Conservation (phyloP, 2,888 invertebrate species). For the Leptinotarsa peninsularis region DNA sequence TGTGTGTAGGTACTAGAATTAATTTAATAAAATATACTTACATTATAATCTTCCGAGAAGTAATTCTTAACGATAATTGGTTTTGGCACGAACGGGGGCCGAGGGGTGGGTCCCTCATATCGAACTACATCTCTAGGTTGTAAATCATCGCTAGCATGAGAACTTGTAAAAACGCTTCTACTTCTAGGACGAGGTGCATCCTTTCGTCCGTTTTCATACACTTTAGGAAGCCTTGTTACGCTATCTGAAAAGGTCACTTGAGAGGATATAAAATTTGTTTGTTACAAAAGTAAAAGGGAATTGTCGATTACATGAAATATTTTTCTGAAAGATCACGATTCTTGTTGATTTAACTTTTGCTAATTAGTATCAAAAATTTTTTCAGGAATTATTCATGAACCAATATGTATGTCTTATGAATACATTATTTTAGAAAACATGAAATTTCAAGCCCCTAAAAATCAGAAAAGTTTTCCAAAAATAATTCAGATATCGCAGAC, state of each 20-base stretch:
- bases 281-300: slow-evolving; percentile 9
- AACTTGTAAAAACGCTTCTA: slow-evolving; percentile 73
- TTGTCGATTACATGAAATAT: too few relatives aligned
- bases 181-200: slow-evolving; percentile 73
- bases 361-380: too few relatives aligned
- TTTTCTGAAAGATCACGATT: too few relatives aligned
- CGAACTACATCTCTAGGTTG: slow-evolving; percentile 69
- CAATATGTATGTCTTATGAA: too few relatives aligned
- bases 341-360: too few relatives aligned
- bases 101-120: slow-evolving; percentile 69
- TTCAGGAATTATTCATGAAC: too few relatives aligned
- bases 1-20: too few relatives aligned
- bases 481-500: too few relatives aligned
- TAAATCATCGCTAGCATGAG: slow-evolving; percentile 72
- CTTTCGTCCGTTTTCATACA: slow-evolving; percentile 56
- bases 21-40: slow-evolving; percentile 41
- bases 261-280: slow-evolving; percentile 22
- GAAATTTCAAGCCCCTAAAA: too few relatives aligned
- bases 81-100: slow-evolving; percentile 68
- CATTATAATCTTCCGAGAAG: slow-evolving; percentile 68
- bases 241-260: slow-evolving; percentile 61
- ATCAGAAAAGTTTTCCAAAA: too few relatives aligned
- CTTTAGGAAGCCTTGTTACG: slow-evolving; percentile 60
- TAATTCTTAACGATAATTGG: slow-evolving; percentile 72
- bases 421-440: too few relatives aligned